Base-by-base conservation (phyloP, 2,797 vertebrate genomes). In the Micrastur ruficollis region DNA sequence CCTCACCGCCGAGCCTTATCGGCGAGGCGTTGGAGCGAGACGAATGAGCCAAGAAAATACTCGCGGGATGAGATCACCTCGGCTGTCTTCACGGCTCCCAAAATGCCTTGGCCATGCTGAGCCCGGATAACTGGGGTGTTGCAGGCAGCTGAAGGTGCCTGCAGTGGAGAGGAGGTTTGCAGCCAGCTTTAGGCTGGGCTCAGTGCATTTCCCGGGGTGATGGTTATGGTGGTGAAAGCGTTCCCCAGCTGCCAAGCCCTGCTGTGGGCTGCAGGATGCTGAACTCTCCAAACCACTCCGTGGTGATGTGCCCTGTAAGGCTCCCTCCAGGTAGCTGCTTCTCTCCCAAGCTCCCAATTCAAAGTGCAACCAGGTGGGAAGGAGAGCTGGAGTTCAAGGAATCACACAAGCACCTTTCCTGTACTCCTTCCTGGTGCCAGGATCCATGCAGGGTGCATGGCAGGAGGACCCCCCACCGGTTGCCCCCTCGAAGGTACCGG, bases 21-120 rank as follows among this genome's bases (percentile, higher is more conserved):
- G 27, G 36, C 17, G 17, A 92, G 93, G 96, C 55, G 72, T 66
- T 89, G 90, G 79, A 85, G 90, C 16, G 5, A 29, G 71, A 70
- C 66, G 34, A 94, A 47, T 10, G 72, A 92, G 96, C 80, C 94
- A 96, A 80, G 89, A 96, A 95, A 97, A 95, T 96, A 63, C 86
- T 93, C 81, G 4, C 2, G 16, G 89, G 70, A 79, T 94, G 93
- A 97, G 95, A 79, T 97, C 92, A 95, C 85, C 93, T 84, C 22
- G 20, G 68, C 78, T 81, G 81, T 49, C 91, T 72, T 52, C 5
- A 3, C 1, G 6, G 75, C 78, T 95, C 72, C 55, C 78, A 34
- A 85, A 89, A 82, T 3, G 62, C 68, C 81, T 75, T 5, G 26
- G 83, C 70, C 4, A 0, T 46, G 68, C 85, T 2, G 8, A 81